phyloP scores from a whole-genome alignment of 2,888 invertebrate species.

The Catotricha subobsoleta region DNA sequence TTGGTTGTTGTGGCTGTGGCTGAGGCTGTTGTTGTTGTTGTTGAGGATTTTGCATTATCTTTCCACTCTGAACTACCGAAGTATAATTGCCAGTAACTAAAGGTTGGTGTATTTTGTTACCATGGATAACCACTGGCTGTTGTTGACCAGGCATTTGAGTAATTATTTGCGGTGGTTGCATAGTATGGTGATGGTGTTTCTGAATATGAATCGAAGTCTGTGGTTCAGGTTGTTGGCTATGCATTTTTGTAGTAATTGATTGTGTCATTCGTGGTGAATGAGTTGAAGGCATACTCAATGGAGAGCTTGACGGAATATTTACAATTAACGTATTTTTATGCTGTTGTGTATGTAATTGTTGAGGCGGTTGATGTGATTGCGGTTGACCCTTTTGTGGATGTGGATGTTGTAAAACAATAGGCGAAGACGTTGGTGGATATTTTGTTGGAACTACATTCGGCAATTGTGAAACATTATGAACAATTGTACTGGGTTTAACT shows the following conservation, averaged over 20 bases:
- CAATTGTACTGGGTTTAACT: conserved; percentile 6
- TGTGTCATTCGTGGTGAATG: conserved; percentile 16
- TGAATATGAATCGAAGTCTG: conserved; percentile 4
- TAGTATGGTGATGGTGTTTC: conserved; percentile 4
- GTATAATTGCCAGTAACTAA: neutral
- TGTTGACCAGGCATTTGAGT: conserved; percentile 1
- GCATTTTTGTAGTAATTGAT: neutral
- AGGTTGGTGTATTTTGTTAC: neutral
- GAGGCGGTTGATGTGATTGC: conserved; percentile 12
- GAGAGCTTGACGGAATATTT: conserved; percentile 21
- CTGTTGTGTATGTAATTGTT: conserved; percentile 13
- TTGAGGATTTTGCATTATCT: conserved; percentile 1
- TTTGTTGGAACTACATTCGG: neutral
- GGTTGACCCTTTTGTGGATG: conserved; percentile 12
- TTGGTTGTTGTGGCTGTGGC: conserved; percentile 12
- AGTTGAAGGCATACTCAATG: conserved; percentile 7
- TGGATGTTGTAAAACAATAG: conserved; percentile 10
- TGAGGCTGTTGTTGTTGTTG: conserved; percentile 14
- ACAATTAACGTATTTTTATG: conserved; percentile 17
- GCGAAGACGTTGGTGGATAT: neutral
- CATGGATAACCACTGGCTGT: conserved; percentile 2
- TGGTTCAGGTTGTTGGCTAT: conserved; percentile 2
- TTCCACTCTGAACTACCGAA: neutral
- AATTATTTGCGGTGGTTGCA: conserved; percentile 5
- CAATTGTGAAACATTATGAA: conserved; percentile 7